Percentiles rank a stretch among this genome's conserved stretches.
Evolutionary conservation across 2,113 vertebrate genomes (phyloP).

Genomic region (Callopanchax toddi): DNA sequence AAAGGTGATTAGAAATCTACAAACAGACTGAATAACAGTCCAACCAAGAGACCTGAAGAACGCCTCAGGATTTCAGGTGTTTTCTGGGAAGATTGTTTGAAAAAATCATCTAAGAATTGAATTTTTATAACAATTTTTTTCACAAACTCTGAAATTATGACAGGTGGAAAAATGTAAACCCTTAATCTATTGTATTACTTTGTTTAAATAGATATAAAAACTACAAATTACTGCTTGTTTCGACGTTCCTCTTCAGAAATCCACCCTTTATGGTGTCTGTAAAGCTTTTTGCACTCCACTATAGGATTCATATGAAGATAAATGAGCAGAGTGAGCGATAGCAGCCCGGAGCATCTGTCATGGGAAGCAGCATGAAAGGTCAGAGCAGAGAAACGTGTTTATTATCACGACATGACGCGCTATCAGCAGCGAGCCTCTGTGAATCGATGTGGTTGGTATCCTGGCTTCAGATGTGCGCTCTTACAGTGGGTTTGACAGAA

Average conservation of each 20-base stretch:
- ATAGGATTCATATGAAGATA: constrained; percentile 27
- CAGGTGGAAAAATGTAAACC: too few species aligned
- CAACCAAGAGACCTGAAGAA: too few species aligned
- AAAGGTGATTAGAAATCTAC: too few species aligned
- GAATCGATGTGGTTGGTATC: constrained; percentile 49
- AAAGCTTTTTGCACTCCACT: neutral
- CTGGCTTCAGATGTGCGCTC: constrained; percentile 32
- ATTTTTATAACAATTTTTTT: too few species aligned
- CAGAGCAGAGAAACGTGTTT: constrained; percentile 54
- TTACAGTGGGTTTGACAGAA: constrained; percentile 51
- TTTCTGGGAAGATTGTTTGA: too few species aligned
- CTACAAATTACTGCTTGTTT: neutral
- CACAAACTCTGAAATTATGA: too few species aligned
- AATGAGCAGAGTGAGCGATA: constrained; percentile 41
- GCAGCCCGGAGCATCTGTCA: constrained; percentile 43
- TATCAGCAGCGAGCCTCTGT: constrained; percentile 38
- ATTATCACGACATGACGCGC: constrained; percentile 55
- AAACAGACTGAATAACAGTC: too few species aligned
- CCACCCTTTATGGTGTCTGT: neutral
- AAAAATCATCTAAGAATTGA: too few species aligned
- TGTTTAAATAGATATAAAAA: too few species aligned
- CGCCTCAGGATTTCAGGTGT: too few species aligned
- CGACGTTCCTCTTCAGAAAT: constrained; percentile 11
- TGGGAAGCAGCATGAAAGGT: constrained; percentile 43
- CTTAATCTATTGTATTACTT: too few species aligned